A percentile compares a stretch with the other conserved stretches of the same genome.
Conservation (phyloP, 2,888 invertebrate genomes). For the Diplolepis rosae region DNA sequence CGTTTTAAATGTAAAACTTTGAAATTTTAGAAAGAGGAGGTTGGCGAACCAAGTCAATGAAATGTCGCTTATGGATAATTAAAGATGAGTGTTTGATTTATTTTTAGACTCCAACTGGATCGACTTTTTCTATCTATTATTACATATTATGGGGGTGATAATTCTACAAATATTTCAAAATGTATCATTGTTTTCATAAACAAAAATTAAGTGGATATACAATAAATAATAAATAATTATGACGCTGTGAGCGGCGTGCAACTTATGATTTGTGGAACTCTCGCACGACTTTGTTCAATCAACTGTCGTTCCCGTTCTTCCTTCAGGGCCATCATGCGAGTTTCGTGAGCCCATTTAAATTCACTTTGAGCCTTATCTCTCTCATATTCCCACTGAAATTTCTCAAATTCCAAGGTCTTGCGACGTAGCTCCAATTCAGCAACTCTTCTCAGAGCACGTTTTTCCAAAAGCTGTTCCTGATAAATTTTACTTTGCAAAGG, state of each 20-base stretch:
- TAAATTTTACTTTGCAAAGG: conserved; percentile 60
- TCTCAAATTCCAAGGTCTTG: conserved; percentile 62
- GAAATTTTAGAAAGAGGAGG: too few species aligned
- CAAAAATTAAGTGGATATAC: too few species aligned
- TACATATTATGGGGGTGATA: too few species aligned
- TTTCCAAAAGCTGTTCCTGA: conserved; percentile 61
- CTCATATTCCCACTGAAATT: conserved; percentile 62
- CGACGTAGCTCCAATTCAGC: conserved; percentile 62
- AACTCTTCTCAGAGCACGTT: conserved; percentile 56
- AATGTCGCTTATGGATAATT: too few species aligned
- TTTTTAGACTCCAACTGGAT: too few species aligned
- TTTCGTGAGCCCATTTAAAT: conserved; percentile 61
- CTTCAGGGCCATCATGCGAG: conserved; percentile 63
- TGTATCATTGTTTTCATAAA: too few species aligned
- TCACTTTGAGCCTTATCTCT: conserved; percentile 61
- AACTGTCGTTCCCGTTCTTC: conserved; percentile 60
- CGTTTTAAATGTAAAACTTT: too few species aligned
- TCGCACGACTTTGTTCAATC: conserved; percentile 53
- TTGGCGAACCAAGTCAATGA: too few species aligned
- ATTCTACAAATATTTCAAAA: too few species aligned
- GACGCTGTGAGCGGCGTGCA: not conserved
- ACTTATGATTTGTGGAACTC: conserved; percentile 11
- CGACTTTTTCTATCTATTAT: too few species aligned
- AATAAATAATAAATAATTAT: too few species aligned
- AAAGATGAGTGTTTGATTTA: too few species aligned